Conservation (phyloP, 1,140 invertebrate genomes). For the Copidosoma floridanum region DNA sequence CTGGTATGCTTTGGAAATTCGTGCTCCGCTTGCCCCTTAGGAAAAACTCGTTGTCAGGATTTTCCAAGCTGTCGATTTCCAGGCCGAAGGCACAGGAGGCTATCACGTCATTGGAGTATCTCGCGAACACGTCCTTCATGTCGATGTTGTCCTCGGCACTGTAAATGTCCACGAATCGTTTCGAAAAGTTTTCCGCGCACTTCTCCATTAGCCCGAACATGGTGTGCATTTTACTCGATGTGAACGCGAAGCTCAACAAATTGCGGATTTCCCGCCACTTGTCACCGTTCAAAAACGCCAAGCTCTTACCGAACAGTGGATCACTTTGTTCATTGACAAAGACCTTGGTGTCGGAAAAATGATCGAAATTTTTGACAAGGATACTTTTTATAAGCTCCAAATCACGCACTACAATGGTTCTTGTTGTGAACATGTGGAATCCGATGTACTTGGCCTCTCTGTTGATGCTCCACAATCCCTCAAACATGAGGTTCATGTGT, state of each 20-base stretch:
- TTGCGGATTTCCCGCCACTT: conserved; percentile 61
- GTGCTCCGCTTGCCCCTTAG: conserved; percentile 36
- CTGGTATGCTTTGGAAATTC: conserved; percentile 36
- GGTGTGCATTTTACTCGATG: conserved; percentile 59
- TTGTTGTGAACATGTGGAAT: conserved; percentile 30
- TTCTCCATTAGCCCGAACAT: conserved; percentile 57
- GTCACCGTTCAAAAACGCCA: conserved; percentile 57
- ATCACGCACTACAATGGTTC: conserved; percentile 61
- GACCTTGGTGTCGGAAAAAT: conserved; percentile 59
- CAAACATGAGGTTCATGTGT: neutral
- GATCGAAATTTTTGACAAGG: conserved; percentile 65
- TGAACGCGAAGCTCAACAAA: conserved; percentile 61
- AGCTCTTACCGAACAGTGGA: conserved; percentile 55
- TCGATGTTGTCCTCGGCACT: conserved; percentile 30
- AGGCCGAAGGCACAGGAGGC: conserved; percentile 52
- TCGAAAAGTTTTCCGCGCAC: conserved; percentile 38
- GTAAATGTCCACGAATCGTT: neutral
- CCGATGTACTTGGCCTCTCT: neutral
- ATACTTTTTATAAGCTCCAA: conserved; percentile 66
- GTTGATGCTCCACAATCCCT: neutral
- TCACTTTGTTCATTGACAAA: conserved; percentile 52
- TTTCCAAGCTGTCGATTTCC: conserved; percentile 54
- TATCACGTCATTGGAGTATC: conserved; percentile 54
- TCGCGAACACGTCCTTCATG: conserved; percentile 51
- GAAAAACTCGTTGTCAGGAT: conserved; percentile 28